phyloP scores from a whole-genome alignment of 1,140 invertebrate species.

The Zaprionus vittiger region DNA sequence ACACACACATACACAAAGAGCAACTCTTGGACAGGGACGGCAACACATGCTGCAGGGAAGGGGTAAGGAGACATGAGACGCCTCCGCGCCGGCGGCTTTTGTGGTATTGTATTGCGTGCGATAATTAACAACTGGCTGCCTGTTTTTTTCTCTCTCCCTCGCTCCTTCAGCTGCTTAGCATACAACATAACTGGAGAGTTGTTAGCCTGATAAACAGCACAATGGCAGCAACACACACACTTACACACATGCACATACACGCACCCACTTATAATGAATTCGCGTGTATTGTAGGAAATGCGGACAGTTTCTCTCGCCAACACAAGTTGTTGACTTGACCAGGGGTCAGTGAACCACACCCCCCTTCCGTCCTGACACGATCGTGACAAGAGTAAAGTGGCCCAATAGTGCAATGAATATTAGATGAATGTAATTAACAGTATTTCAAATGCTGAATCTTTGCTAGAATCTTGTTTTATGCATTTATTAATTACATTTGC shows the following conservation, averaged over 20 bases:
- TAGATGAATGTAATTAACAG: background rate
- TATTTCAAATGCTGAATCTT: background rate
- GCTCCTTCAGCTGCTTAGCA: conserved; percentile 67
- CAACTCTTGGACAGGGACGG: background rate
- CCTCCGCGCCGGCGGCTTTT: conserved; percentile 30
- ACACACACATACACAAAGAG: conserved; percentile 20
- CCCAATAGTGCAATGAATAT: conserved; percentile 18
- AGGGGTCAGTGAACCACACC: conserved; percentile 57
- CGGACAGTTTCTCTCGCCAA: conserved; percentile 34
- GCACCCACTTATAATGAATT: conserved; percentile 60
- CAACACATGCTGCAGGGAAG: background rate
- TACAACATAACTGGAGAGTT: conserved; percentile 73
- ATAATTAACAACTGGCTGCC: conserved; percentile 74
- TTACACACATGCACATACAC: conserved; percentile 3
- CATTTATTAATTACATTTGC: conserved; percentile 1
- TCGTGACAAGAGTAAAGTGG: conserved; percentile 23
- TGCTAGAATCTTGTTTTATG: background rate
- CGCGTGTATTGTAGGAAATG: conserved; percentile 56
- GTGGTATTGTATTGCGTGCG: conserved; percentile 64
- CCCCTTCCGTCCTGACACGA: background rate
- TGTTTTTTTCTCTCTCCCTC: conserved; percentile 3
- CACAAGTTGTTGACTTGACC: conserved; percentile 54
- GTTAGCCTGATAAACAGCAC: conserved; percentile 69
- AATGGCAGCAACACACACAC: conserved; percentile 30
- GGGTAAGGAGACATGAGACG: conserved; percentile 6